A percentile compares a stretch with the other conserved stretches of the same genome.
These are phyloP conservation scores for Fregata magnificens DNA, from an alignment of 2,113 vertebrate genomes.

Conservation along the genomic window DNA sequence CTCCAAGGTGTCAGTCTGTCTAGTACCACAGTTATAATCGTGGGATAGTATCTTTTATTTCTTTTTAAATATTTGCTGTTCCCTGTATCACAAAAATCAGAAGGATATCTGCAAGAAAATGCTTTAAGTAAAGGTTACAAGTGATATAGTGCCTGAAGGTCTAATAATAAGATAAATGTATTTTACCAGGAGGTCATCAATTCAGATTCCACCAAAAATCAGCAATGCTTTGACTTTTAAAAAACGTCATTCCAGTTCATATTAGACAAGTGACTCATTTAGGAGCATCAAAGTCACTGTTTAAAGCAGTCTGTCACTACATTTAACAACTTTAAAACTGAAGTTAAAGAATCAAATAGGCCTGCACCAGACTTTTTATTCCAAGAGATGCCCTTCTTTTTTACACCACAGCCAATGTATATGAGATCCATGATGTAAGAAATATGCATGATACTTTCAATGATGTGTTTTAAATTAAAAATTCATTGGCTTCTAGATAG, in stretches of 20 bases:
- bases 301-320: background rate
- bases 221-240: slow-evolving; percentile 33
- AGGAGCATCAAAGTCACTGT: background rate
- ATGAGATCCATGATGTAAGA: background rate
- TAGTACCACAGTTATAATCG: background rate
- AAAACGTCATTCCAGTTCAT: background rate
- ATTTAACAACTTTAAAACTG: background rate
- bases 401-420: background rate
- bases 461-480: background rate
- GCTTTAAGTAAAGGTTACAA: background rate
- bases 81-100: background rate
- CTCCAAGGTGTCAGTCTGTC: background rate
- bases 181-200: background rate
- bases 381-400: background rate
- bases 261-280: slow-evolving; percentile 1
- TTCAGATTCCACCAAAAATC: slow-evolving; percentile 16
- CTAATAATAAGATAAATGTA: slow-evolving; percentile 17
- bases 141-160: background rate
- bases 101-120: background rate
- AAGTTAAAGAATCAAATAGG: background rate
- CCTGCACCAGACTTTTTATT: background rate
- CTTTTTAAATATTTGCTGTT: background rate
- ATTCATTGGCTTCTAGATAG: background rate
- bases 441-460: background rate
- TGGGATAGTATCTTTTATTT: background rate